Conservation (phyloP, 2,888 invertebrate species). For the Isoperla grammatica region DNA sequence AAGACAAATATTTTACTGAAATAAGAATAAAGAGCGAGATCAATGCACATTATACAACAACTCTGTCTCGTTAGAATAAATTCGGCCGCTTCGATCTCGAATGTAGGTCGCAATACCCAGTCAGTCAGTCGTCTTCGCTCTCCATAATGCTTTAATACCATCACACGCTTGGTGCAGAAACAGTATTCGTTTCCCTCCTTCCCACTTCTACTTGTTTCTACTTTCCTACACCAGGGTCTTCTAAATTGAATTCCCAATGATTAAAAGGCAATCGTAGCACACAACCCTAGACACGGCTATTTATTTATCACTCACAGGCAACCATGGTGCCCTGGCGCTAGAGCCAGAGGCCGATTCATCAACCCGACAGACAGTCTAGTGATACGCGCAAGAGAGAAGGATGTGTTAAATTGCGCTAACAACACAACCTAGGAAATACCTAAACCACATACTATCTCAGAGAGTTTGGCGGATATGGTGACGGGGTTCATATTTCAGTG, state of each 20-base stretch:
- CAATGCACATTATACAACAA: too few relatives aligned
- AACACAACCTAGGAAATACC: conserved; percentile 11
- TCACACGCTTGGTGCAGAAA: neutral
- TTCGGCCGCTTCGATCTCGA: too few relatives aligned
- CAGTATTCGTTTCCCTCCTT: conserved; percentile 11
- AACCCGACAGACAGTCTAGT: conserved; percentile 7
- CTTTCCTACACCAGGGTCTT: conserved; percentile 9
- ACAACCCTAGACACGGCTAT: conserved; percentile 18
- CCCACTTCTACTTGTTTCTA: conserved; percentile 2
- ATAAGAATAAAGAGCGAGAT: too few relatives aligned
- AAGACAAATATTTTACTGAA: too few relatives aligned
- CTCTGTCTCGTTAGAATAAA: too few relatives aligned
- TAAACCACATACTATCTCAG: conserved; percentile 12
- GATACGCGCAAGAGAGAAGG: conserved; percentile 6
- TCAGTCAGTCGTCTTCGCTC: too few relatives aligned
- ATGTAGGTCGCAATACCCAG: too few relatives aligned
- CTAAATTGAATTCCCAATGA: conserved; percentile 27
- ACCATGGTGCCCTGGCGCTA: neutral
- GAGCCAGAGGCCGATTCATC: conserved; percentile 15
- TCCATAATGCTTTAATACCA: conserved; percentile 13
- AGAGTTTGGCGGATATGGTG: too few relatives aligned
- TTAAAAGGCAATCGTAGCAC: conserved; percentile 27
- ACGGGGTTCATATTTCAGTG: too few relatives aligned
- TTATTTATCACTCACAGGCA: conserved; percentile 24
- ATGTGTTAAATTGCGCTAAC: conserved; percentile 16